Percentiles rank a stretch among this genome's conserved stretches.
Evolutionary conservation across 2,113 vertebrate genomes (phyloP).

Genomic region (Serilophus lunatus): DNA sequence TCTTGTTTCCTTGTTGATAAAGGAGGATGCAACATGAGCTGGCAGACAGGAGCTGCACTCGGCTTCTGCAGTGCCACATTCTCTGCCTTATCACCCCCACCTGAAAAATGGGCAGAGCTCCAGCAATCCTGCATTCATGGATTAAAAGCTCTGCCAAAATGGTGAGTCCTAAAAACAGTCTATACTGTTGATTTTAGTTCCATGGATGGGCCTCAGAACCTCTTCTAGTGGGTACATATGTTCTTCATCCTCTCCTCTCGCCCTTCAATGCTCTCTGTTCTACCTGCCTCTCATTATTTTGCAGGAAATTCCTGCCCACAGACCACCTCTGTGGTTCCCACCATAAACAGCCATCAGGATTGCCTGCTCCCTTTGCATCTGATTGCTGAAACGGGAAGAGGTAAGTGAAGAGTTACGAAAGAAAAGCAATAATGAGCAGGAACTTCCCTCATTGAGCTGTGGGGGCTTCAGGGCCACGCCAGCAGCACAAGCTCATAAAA

Average conservation of each 20-base stretch:
- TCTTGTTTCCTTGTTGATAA: not conserved
- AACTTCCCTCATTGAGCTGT: not conserved
- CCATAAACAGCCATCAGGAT: not conserved
- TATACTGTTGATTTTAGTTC: not conserved
- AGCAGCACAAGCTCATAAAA: not conserved
- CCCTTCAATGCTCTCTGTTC: not conserved
- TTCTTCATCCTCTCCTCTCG: not conserved
- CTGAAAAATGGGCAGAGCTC: not conserved
- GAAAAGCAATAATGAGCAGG: not conserved
- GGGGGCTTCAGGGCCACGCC: accelerated
- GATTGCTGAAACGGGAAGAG: accelerated
- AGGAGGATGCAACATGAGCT: not conserved
- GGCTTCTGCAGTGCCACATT: not conserved
- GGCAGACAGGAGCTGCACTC: not conserved
- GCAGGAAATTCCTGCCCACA: not conserved
- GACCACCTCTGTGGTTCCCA: accelerated
- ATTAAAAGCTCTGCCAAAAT: not conserved
- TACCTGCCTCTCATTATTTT: not conserved
- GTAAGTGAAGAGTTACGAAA: not conserved
- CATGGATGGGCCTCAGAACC: not conserved
- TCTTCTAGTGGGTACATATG: not conserved
- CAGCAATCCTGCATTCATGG: accelerated
- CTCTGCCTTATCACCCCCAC: not conserved
- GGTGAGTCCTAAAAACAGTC: not conserved
- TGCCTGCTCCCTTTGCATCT: not conserved